Conservation (phyloP, 2,888 invertebrate species). For the Dynastes tityus region DNA sequence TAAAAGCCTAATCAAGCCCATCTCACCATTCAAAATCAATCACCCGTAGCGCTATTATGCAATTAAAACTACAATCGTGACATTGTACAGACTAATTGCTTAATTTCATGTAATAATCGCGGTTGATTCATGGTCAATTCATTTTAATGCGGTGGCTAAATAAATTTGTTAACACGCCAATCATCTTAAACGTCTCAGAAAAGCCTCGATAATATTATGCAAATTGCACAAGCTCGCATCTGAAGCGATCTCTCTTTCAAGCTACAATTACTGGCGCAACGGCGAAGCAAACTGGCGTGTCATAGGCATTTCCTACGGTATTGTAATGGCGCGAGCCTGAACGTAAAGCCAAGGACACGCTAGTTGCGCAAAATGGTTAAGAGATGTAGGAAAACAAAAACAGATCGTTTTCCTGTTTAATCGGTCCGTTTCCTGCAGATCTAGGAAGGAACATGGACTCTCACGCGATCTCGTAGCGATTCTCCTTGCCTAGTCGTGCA, state of each 20-base stretch:
- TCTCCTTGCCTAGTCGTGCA: not conserved
- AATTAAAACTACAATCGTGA: not conserved
- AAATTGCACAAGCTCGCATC: not conserved
- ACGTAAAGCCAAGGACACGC: conserved; percentile 25
- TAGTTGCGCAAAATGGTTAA: conserved; percentile 7
- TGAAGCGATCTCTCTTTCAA: conserved; percentile 19
- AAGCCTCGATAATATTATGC: not conserved
- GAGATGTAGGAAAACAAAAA: not conserved
- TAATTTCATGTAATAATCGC: not conserved
- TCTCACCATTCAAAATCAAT: too few relatives aligned
- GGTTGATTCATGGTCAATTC: not conserved
- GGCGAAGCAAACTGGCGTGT: not conserved
- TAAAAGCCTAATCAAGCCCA: too few relatives aligned
- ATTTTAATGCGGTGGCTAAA: not conserved
- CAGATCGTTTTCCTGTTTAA: conserved; percentile 2
- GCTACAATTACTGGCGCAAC: conserved; percentile 24
- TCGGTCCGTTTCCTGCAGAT: conserved; percentile 10
- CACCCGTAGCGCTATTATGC: too few relatives aligned
- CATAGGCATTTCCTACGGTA: conserved; percentile 22
- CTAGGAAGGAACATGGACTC: conserved; percentile 9
- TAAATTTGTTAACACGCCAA: not conserved
- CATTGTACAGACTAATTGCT: not conserved
- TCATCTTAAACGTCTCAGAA: not conserved
- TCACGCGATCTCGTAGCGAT: not conserved
- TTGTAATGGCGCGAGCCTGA: conserved; percentile 5